These are phyloP conservation scores for Siniperca obscura DNA, from an alignment of 2,797 vertebrate genomes.

Conservation along the genomic window DNA sequence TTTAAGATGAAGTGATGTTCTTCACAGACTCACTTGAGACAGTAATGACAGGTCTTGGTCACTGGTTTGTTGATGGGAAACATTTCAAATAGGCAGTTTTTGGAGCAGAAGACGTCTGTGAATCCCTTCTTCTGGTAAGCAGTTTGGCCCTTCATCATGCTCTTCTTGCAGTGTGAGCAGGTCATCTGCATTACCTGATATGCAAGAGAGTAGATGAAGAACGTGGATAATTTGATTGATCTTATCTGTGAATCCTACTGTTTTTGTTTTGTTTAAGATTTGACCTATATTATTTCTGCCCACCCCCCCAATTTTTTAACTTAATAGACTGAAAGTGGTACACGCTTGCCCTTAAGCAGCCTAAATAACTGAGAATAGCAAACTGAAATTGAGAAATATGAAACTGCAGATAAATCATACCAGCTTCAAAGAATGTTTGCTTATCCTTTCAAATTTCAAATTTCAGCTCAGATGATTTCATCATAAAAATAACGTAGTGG, in stretches of 20 bases:
- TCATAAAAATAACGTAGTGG: too few relatives aligned
- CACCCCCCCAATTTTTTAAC: too few relatives aligned
- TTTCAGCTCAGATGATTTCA: neutral
- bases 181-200: slow-evolving; percentile 49
- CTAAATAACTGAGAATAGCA: neutral
- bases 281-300: too few relatives aligned
- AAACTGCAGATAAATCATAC: neutral
- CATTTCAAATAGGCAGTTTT: slow-evolving; percentile 88
- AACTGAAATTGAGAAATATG: neutral
- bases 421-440: neutral
- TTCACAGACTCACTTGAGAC: slow-evolving; percentile 86
- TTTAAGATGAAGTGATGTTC: neutral
- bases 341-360: neutral
- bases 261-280: too few relatives aligned
- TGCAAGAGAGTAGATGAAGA: neutral
- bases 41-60: slow-evolving; percentile 89
- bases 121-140: slow-evolving; percentile 96
- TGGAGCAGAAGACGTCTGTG: slow-evolving; percentile 94
- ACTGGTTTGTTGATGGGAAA: slow-evolving; percentile 44
- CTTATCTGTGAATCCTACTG: too few relatives aligned
- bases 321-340: neutral
- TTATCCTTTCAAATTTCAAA: neutral
- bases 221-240: neutral
- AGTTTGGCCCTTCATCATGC: slow-evolving; percentile 93
- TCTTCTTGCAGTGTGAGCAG: slow-evolving; percentile 92